Conservation (phyloP, 37 sponge, comb jelly and placozoan species). For the Diacarnus erythraeanus region DNA sequence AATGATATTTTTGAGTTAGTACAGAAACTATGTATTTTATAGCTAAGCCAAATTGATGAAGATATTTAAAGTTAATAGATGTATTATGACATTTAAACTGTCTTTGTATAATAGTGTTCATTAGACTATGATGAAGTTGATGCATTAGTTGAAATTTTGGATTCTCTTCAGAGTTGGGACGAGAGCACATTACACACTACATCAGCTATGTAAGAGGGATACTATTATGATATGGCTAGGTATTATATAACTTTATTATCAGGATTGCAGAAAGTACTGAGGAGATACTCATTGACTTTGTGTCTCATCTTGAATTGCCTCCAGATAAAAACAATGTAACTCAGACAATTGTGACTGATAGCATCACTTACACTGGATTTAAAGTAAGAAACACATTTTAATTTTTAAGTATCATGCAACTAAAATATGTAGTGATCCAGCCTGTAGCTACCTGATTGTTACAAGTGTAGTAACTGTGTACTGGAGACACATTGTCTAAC, state of each 20-base stretch:
- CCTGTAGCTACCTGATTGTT: too few species aligned
- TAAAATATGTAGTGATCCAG: too few species aligned
- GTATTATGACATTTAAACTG: not conserved
- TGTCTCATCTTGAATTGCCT: not conserved
- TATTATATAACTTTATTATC: not conserved
- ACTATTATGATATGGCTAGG: not conserved
- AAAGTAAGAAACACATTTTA: too few species aligned
- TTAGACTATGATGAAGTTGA: not conserved
- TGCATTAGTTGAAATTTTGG: not conserved
- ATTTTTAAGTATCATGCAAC: too few species aligned
- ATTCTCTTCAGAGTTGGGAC: not conserved
- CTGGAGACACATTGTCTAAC: too few species aligned
- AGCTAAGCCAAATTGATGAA: too few species aligned
- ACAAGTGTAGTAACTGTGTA: too few species aligned
- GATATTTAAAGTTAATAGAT: not conserved
- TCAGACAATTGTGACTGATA: not conserved
- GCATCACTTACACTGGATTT: not conserved
- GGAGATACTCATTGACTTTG: not conserved
- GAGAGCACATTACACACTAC: not conserved
- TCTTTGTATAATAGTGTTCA: not conserved
- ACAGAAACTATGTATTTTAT: too few species aligned
- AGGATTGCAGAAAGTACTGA: not conserved
- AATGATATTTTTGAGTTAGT: too few species aligned
- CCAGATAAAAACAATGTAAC: not conserved
- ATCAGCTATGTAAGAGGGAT: not conserved